A percentile compares a stretch with the other conserved stretches of the same genome.
These are phyloP conservation scores for Otolemur garnettii DNA, from an alignment of 2,113 vertebrate species.

Conservation along the genomic window DNA sequence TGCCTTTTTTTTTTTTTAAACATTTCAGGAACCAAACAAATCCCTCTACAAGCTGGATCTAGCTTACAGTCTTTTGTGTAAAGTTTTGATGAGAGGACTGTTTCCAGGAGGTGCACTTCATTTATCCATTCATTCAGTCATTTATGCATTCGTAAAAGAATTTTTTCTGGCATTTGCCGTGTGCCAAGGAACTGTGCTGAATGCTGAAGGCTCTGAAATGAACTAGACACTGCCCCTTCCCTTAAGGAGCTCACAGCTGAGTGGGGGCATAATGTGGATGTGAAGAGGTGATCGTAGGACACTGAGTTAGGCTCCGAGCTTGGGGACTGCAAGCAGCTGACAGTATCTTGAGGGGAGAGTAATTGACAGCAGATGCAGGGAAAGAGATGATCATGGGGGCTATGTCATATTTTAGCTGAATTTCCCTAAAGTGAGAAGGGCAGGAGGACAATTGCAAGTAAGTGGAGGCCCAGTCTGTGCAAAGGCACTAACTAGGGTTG, in stretches of 20 bases:
- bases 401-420: background rate
- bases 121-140: background rate
- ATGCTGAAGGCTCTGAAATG: background rate
- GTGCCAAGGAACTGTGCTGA: background rate
- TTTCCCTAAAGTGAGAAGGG: background rate
- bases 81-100: background rate
- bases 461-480: background rate
- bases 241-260: background rate
- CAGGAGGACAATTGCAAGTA: background rate
- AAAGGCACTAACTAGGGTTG: background rate
- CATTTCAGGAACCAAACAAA: conserved; percentile 1
- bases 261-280: accelerated
- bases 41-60: background rate
- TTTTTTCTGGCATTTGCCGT: background rate
- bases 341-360: background rate
- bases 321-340: accelerated
- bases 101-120: background rate
- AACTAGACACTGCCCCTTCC: background rate
- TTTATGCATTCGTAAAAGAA: background rate
- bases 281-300: background rate
- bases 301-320: accelerated
- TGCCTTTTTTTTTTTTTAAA: background rate
- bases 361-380: background rate
- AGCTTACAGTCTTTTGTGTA: background rate
- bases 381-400: background rate